phyloP scores from a whole-genome alignment of 2,888 invertebrate species.

The Sepiola atlantica region DNA sequence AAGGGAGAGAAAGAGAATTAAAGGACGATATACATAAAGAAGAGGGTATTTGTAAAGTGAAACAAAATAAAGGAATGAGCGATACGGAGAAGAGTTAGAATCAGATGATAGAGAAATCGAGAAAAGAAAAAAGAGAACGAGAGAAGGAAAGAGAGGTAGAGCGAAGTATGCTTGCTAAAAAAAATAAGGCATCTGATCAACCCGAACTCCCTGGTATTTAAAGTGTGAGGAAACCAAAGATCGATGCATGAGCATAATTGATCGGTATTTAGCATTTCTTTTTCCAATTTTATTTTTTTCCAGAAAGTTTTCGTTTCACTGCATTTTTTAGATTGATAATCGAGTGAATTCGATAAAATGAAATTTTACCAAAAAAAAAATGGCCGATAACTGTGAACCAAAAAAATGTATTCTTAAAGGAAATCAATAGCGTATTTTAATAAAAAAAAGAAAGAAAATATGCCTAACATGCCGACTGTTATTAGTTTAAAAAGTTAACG shows the following conservation, averaged over 20 bases:
- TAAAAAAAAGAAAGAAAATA: not conserved
- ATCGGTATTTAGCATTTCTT: not conserved
- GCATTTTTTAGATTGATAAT: not conserved
- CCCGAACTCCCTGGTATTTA: not conserved
- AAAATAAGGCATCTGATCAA: not conserved
- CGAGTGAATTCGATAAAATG: not conserved
- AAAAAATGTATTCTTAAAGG: not conserved
- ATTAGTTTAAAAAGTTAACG: not conserved
- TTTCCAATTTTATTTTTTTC: not conserved
- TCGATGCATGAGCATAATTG: not conserved
- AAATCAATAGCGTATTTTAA: not conserved
- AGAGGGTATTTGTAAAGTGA: too few relatives aligned
- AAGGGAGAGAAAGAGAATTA: too few relatives aligned
- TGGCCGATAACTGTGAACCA: not conserved
- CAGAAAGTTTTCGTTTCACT: too few relatives aligned
- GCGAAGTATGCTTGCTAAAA: too few relatives aligned
- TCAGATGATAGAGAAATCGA: not conserved
- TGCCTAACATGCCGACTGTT: not conserved
- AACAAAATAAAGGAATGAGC: too few relatives aligned
- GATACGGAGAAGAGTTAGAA: too few relatives aligned
- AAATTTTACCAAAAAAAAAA: not conserved
- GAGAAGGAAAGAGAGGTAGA: not conserved
- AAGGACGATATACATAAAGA: too few relatives aligned
- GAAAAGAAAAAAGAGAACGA: not conserved
- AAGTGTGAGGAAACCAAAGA: not conserved